Conservation (phyloP, 92 coral and sea anemone genomes). For the Porites divaricata region DNA sequence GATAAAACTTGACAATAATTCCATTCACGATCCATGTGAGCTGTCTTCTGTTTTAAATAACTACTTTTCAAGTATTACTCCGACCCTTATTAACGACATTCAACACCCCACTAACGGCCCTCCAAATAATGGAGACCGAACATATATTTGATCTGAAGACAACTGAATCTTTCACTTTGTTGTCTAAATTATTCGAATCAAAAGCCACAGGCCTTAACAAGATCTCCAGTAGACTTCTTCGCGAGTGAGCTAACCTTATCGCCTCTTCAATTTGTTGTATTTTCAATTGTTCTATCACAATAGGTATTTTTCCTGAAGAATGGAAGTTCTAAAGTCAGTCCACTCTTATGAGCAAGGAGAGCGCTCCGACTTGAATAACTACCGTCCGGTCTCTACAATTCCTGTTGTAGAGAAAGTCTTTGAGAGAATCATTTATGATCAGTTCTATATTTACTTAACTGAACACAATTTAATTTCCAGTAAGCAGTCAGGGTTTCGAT, state of each 20-base stretch:
- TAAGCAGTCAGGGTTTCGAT: not conserved
- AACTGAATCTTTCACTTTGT: constrained; percentile 37
- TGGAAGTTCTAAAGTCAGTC: constrained; percentile 55
- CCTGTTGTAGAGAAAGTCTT: constrained; percentile 52
- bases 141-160: constrained; percentile 29
- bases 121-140: constrained; percentile 4
- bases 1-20: constrained; percentile 15
- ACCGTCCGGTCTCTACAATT: not conserved
- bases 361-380: constrained; percentile 40
- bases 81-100: constrained; percentile 30
- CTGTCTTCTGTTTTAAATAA: constrained; percentile 50
- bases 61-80: constrained; percentile 52
- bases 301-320: constrained; percentile 61
- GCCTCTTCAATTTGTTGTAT: constrained; percentile 34
- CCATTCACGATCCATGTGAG: constrained; percentile 23
- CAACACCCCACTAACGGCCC: not conserved
- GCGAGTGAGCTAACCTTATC: constrained; percentile 64
- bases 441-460: constrained; percentile 30
- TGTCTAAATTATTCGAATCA: constrained; percentile 64
- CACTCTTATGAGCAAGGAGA: constrained; percentile 49
- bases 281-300: constrained; percentile 49
- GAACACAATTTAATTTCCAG: not conserved
- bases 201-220: constrained; percentile 68
- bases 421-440: constrained; percentile 56
- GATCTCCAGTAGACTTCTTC: constrained; percentile 58